Conservation (phyloP, 2,797 vertebrate species). For the Rachycentron canadum region DNA sequence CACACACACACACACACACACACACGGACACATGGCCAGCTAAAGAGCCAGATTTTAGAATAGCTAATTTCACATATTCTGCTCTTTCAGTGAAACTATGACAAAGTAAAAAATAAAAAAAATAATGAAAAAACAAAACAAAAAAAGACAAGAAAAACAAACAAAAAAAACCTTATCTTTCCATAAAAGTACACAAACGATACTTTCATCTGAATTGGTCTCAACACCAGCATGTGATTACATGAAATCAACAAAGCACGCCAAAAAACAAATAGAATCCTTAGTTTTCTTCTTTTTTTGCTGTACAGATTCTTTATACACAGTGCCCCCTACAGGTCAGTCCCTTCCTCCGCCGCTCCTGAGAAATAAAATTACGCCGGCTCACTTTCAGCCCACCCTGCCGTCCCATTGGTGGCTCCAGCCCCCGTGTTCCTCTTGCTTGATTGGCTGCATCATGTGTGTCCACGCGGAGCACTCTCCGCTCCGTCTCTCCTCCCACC, state of each 20-base stretch:
- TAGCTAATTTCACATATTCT: constrained; percentile 32
- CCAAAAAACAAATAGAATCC: constrained; percentile 86
- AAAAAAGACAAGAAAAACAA: constrained; percentile 30
- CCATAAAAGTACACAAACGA: constrained; percentile 69
- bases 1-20: constrained; percentile 27
- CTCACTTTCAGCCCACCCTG: constrained; percentile 74
- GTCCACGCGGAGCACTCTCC: constrained; percentile 48
- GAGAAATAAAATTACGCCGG: constrained; percentile 94
- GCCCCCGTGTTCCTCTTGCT: constrained; percentile 62
- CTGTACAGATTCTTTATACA: constrained; percentile 90
- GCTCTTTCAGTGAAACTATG: constrained; percentile 51
- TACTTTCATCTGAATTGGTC: constrained; percentile 91
- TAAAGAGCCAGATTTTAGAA: constrained; percentile 42
- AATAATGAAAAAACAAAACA: background rate
- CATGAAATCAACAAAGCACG: constrained; percentile 83
- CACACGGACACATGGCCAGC: constrained; percentile 14
- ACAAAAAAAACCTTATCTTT: constrained; percentile 51
- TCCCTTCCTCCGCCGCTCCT: constrained; percentile 95
- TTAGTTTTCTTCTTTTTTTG: constrained; percentile 84
- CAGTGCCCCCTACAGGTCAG: constrained; percentile 91
- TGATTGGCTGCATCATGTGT: constrained; percentile 66
- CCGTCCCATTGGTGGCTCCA: constrained; percentile 76
- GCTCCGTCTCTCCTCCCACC: constrained; percentile 42
- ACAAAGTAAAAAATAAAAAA: constrained; percentile 22
- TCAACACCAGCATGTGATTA: constrained; percentile 97